Evolutionary conservation across 2,888 invertebrate species (phyloP), one percentile per base, ranked within the genome.

Genomic region (Drosophila greeni): DNA sequence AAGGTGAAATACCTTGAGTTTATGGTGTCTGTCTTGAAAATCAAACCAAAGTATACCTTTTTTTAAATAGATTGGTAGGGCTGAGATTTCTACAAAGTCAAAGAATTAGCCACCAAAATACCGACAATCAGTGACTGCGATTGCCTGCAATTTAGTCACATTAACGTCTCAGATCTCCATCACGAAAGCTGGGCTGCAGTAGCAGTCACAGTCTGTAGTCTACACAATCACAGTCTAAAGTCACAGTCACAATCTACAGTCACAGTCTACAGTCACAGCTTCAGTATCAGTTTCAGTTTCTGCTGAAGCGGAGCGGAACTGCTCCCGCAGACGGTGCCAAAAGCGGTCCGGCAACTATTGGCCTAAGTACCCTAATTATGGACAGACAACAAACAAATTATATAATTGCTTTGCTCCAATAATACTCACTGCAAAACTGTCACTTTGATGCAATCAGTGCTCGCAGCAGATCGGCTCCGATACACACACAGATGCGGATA

Each of bases 391-490:
- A 40, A 51, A 58, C 51, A 51, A 51, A 51, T 51, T 51, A 51
- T 36, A 51, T 51, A 48, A 48, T 48, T 48, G 33, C 33, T 33
- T 31, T n/a, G 51, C 51, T 51, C 37, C 51, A 55, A 42, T 55
- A 55, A 55, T 29, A 18, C 29, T 34, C 24, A 37, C 31, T 39
- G 57, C 45, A 57, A 57, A 55, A 60, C 57, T 60, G 57, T 60
- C 60, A 62, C 59, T 51, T 62, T 51, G 43, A 51, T 51, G 59
- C 59, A 58, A 53, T 58, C 52, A 40, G 53, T 58, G 54, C 34
- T 36, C 37, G 36, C 36, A 54, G 34, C 45, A 45, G 45, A 60
- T 60, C 51, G 56, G 49, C 16, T 34, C 26, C 26, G 14, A 40
- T 23, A 36, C 12, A 18, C 5, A 33, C 3, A 33, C 7, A 34